A percentile compares a stretch with the other conserved stretches of the same genome.
Conservation (phyloP, 2,888 invertebrate species). For the Monoplex corrugatus region DNA sequence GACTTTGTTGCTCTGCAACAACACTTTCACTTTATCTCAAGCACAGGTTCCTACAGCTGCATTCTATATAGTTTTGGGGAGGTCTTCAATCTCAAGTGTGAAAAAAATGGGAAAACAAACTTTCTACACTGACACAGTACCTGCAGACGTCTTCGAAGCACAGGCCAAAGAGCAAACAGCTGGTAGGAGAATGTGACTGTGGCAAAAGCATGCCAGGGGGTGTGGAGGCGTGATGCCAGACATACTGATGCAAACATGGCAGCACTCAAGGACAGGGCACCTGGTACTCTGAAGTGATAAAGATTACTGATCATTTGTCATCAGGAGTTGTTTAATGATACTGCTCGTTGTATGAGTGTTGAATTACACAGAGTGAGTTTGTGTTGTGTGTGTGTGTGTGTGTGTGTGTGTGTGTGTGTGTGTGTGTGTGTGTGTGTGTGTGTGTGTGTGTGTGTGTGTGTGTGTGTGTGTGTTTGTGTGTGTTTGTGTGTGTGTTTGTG, state of each 20-base stretch:
- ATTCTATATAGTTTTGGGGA: background rate
- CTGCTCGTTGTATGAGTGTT: background rate
- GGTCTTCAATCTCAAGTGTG: background rate
- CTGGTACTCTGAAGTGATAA: constrained; percentile 89
- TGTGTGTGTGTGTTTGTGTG: background rate
- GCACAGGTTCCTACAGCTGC: too few species aligned
- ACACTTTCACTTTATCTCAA: background rate
- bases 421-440: constrained; percentile 16
- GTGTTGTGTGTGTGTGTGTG: background rate
- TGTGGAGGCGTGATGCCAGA: constrained; percentile 93
- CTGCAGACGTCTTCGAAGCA: constrained; percentile 86
- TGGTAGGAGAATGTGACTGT: constrained; percentile 93
- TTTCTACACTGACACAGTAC: constrained; percentile 72
- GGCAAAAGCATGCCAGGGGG: constrained; percentile 90
- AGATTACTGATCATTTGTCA: background rate
- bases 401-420: constrained; percentile 16
- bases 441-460: constrained; percentile 2
- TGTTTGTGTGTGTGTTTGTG: background rate
- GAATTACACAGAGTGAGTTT: background rate
- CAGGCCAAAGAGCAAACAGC: constrained; percentile 94
- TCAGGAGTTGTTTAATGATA: background rate
- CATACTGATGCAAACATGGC: constrained; percentile 97
- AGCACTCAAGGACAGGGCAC: constrained; percentile 94
- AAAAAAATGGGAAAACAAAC: background rate
- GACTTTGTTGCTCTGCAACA: too few species aligned